Evolutionary conservation across 2,113 vertebrate species (phyloP).

Genomic region (Falco punctatus): DNA sequence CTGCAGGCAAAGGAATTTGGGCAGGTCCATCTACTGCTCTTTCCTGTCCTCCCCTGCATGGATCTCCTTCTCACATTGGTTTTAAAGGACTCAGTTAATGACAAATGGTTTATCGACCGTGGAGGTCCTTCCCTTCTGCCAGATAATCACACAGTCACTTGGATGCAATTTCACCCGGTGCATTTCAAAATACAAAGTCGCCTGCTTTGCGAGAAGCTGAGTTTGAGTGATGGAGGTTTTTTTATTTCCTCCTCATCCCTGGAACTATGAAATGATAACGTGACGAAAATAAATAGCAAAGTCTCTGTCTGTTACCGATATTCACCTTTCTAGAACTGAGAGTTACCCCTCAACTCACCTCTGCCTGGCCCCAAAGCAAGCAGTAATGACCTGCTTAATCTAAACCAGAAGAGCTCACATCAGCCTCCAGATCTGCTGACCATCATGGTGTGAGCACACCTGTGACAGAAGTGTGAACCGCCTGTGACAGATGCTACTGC

Average conservation of each 20-base stretch:
- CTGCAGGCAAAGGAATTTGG: neutral
- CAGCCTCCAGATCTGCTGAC: neutral
- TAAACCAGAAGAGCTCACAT: neutral
- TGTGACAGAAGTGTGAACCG: neutral
- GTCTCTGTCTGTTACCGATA: neutral
- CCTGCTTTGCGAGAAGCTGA: neutral
- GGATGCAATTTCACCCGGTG: neutral
- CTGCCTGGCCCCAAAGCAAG: neutral
- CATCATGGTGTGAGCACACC: neutral
- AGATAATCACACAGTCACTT: neutral
- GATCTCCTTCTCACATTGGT: neutral
- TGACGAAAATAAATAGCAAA: neutral
- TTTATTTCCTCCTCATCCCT: accelerated
- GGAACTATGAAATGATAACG: neutral
- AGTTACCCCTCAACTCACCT: neutral
- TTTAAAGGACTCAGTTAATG: neutral
- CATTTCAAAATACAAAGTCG: neutral
- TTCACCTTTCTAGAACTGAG: neutral
- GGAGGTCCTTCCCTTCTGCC: neutral
- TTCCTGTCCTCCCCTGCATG: neutral
- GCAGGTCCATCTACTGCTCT: neutral
- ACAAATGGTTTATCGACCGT: neutral
- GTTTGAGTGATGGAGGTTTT: neutral
- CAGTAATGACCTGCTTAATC: neutral
- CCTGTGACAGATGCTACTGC: neutral